These are phyloP conservation scores for Drosophila yooni DNA, from an alignment of 2,888 invertebrate genomes.

Conservation along the genomic window DNA sequence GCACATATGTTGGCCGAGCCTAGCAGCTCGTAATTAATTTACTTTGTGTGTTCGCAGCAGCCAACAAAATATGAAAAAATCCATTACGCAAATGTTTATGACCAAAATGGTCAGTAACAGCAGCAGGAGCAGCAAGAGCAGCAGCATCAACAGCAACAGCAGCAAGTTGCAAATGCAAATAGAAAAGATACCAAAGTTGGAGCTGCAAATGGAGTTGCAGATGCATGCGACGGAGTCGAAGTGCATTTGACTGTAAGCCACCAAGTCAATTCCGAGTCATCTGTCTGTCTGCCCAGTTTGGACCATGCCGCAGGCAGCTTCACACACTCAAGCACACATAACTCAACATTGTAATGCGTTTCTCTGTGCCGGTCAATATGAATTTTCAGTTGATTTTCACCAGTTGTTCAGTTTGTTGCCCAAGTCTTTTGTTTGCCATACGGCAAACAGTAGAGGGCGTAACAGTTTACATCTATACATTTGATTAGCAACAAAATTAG, in stretches of 20 bases:
- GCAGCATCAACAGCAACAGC: slow-evolving; percentile 4
- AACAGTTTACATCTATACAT: slow-evolving; percentile 34
- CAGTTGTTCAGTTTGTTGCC: slow-evolving; percentile 53
- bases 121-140: slow-evolving; percentile 27
- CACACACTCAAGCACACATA: slow-evolving; percentile 42
- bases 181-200: slow-evolving; percentile 74
- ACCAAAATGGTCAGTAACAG: slow-evolving; percentile 75
- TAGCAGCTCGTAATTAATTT: slow-evolving; percentile 76
- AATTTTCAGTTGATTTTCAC: slow-evolving; percentile 63
- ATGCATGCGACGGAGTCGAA: slow-evolving; percentile 64
- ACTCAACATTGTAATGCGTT: slow-evolving; percentile 76
- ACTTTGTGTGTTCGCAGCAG: slow-evolving; percentile 77
- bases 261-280: slow-evolving; percentile 54
- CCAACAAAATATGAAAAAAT: slow-evolving; percentile 79
- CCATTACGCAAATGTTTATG: slow-evolving; percentile 82
- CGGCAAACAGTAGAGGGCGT: slow-evolving; percentile 35
- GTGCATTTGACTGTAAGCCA: slow-evolving; percentile 68
- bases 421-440: slow-evolving; percentile 37
- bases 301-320: slow-evolving; percentile 35
- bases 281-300: slow-evolving; percentile 26
- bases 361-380: slow-evolving; percentile 49
- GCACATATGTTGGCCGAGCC: slow-evolving; percentile 56
- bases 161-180: slow-evolving; percentile 67
- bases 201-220: slow-evolving; percentile 65
- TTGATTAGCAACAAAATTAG: slow-evolving; percentile 50